Evolutionary conservation across 2,797 vertebrate genomes (phyloP).

Genomic region (Neomorphus geoffroyi): DNA sequence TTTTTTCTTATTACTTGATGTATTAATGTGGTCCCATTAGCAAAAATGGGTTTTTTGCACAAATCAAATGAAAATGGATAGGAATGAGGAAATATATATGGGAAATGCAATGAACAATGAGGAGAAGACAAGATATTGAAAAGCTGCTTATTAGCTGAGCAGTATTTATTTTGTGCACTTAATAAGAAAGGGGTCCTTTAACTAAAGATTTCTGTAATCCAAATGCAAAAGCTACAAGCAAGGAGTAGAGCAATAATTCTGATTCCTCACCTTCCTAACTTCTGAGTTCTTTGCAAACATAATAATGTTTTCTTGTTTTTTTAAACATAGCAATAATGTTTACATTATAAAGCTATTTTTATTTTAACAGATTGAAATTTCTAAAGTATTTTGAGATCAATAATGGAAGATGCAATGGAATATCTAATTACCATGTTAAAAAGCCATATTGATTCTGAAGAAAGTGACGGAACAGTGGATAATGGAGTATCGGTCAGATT

Average conservation of each 20-base stretch:
- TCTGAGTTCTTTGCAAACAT: not conserved
- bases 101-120: not conserved
- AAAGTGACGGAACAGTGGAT: not conserved
- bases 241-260: not conserved
- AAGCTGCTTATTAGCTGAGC: not conserved
- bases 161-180: not conserved
- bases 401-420: not conserved
- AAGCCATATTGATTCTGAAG: not conserved
- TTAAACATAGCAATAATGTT: not conserved
- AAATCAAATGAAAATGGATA: not conserved
- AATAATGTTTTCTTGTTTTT: not conserved
- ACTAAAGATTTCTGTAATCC: not conserved
- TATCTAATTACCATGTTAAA: not conserved
- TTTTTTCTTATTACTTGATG: not conserved
- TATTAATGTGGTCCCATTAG: not conserved
- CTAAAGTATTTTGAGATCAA: not conserved
- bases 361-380: not conserved
- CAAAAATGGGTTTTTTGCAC: not conserved
- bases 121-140: not conserved
- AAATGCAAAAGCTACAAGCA: not conserved
- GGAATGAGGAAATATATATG: slow-evolving; percentile 6
- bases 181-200: not conserved
- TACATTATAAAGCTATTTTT: not conserved
- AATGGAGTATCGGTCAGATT: not conserved
- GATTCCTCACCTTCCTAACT: not conserved